These are phyloP conservation scores for Meriones unguiculatus DNA, from an alignment of 2,113 vertebrate genomes.

Conservation along the genomic window DNA sequence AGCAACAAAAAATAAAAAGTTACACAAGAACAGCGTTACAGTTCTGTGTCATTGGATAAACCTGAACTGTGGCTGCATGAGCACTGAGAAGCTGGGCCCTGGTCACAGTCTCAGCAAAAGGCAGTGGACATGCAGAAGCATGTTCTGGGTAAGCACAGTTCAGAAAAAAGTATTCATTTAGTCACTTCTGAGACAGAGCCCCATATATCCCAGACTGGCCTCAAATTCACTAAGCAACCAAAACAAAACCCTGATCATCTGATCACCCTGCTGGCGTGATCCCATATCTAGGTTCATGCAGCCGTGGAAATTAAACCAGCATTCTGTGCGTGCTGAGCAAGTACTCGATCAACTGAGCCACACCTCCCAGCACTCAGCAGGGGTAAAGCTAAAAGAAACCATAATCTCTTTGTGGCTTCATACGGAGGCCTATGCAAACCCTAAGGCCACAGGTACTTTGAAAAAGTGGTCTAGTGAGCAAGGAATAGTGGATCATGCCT, in stretches of 20 bases:
- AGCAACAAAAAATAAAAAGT: neutral
- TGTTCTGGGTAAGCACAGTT: neutral
- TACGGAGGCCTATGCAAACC: neutral
- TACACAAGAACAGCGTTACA: neutral
- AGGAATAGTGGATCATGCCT: neutral
- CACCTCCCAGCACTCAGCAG: neutral
- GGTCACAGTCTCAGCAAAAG: neutral
- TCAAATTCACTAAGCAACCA: neutral
- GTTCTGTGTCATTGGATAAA: slow-evolving; percentile 9
- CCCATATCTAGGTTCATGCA: neutral
- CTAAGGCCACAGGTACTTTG: neutral
- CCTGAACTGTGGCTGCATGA: slow-evolving; percentile 4
- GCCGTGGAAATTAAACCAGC: neutral
- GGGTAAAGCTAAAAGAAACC: neutral
- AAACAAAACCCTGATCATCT: neutral
- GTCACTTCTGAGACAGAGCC: neutral
- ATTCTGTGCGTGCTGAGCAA: neutral
- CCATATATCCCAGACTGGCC: neutral
- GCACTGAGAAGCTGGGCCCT: neutral
- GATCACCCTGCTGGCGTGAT: neutral
- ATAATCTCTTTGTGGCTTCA: neutral
- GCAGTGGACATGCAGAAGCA: neutral
- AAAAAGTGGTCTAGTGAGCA: neutral
- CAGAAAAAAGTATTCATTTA: neutral
- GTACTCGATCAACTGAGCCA: neutral